Conservation (phyloP, 2,113 vertebrate species). For the Nymphicus hollandicus region DNA sequence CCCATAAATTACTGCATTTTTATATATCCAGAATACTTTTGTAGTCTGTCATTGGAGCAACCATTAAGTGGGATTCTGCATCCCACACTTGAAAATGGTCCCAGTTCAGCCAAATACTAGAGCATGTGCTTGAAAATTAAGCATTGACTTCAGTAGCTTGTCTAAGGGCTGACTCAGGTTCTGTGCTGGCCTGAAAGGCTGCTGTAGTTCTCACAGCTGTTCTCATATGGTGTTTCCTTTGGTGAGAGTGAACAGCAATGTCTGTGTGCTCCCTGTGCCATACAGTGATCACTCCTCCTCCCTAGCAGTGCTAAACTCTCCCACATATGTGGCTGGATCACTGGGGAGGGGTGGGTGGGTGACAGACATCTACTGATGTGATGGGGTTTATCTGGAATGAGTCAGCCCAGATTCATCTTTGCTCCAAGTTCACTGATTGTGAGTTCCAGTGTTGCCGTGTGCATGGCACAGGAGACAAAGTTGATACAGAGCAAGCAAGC, state of each 20-base stretch:
- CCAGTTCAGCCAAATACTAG: neutral
- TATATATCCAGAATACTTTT: conserved; percentile 19
- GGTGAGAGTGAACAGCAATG: neutral
- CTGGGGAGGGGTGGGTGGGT: neutral
- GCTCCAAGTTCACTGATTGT: accelerated
- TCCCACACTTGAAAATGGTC: conserved; percentile 9
- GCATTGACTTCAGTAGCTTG: neutral
- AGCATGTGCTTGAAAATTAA: neutral
- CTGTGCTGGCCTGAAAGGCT: neutral
- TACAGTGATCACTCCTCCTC: neutral
- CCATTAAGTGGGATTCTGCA: neutral
- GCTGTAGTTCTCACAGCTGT: neutral
- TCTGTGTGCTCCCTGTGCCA: neutral
- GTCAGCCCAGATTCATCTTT: neutral
- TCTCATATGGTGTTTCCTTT: neutral
- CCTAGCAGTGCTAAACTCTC: neutral
- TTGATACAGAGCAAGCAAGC: accelerated
- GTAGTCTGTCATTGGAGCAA: conserved; percentile 4
- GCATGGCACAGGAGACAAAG: neutral
- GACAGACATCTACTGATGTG: neutral
- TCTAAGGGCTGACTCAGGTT: neutral
- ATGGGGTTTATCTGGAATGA: neutral
- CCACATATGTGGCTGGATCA: neutral
- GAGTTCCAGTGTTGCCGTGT: neutral
- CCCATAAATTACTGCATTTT: neutral